These are phyloP conservation scores for Pammene aurita DNA, from an alignment of 2,888 invertebrate species.

Conservation along the genomic window DNA sequence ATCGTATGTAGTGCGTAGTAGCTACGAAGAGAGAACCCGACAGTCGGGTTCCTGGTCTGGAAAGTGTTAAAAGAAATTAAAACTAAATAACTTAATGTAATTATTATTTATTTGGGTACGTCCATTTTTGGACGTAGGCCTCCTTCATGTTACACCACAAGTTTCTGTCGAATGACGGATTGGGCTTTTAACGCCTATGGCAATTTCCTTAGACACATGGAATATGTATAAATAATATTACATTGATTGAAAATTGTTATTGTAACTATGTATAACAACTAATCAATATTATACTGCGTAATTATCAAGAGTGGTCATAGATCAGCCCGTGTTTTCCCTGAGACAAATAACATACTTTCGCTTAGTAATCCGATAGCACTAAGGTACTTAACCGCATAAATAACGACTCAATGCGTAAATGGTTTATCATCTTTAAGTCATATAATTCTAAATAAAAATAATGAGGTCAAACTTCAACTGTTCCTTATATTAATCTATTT, in stretches of 20 bases:
- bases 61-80: too few species aligned
- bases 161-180: too few species aligned
- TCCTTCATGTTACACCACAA: too few species aligned
- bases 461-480: conserved; percentile 3
- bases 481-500: background rate
- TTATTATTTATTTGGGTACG: too few species aligned
- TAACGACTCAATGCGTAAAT: conserved; percentile 17
- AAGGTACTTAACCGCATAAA: conserved; percentile 22
- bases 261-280: background rate
- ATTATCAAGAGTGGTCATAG: conserved; percentile 28
- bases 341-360: conserved; percentile 33
- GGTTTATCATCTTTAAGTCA: conserved; percentile 10
- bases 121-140: too few species aligned
- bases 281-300: conserved; percentile 12
- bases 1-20: too few species aligned
- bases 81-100: too few species aligned
- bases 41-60: too few species aligned
- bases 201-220: too few species aligned
- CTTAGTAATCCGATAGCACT: conserved; percentile 20
- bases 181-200: too few species aligned
- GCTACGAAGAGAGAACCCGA: too few species aligned
- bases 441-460: background rate
- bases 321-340: conserved; percentile 28
- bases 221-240: too few species aligned
- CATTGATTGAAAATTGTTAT: background rate